Evolutionary conservation across 2,113 vertebrate species (phyloP), one percentile per base, ranked within the genome.

Genomic region (Galbula dea): DNA sequence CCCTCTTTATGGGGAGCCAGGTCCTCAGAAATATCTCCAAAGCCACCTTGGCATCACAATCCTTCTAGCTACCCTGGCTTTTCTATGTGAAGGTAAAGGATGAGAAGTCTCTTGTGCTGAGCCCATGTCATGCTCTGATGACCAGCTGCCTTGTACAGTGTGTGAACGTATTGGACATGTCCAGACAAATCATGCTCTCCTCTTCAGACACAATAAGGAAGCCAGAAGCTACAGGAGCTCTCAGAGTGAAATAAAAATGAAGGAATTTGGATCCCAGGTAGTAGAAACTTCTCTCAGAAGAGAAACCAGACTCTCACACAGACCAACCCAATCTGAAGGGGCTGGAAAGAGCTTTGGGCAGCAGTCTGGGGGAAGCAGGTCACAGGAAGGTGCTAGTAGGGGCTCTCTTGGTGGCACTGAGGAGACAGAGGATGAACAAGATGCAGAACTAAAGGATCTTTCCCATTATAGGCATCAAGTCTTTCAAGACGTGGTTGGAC

Each of bases 1-100:
- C 37, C 29, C 55, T 46, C 17, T 4, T 1, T 32, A 2, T 0
- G 1, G 34, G 15, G 15, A 24, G 4, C 2, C 5, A 94, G 65
- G 46, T n/a, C 57, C 82, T 65, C 78, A n/a, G 12, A 51, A 66
- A 66, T 55, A 68, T 27, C 66, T 54, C 27, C 45, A 37, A 62
- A 86, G 68, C 59, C 11, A 3, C 87, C 29, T 41, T 7, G 37
- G 23, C 34, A 24, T 59, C 63, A 51, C 2, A 0, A 4, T 67
- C 37, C 74, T 46, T 46, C 61, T 22, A 68, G 76, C 76, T 52
- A 2, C 75, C 86, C 12, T 24, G 52, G 48, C 32, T 88, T 29
- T 52, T 65, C 36, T 30, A n/a, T n/a, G 59, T 1, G 7, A 32
- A 22, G 1, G 32, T 73, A 24, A 34, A 67, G 61, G 77, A 83